Conservation (phyloP, 2,113 vertebrate species). For the Dasyornis broadbenti region DNA sequence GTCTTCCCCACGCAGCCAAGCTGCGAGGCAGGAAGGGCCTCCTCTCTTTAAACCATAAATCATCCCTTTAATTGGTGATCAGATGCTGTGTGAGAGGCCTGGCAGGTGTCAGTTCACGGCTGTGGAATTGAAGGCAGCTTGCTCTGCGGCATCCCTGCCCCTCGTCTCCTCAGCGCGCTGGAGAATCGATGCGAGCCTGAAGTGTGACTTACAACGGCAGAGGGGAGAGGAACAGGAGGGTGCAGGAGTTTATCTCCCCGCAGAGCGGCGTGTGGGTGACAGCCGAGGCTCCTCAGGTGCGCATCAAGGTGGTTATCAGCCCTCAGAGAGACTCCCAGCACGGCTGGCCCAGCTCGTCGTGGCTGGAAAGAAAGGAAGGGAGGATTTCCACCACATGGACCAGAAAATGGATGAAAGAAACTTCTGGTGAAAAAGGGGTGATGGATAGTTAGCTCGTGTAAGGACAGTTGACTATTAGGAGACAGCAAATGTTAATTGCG, state of each 20-base stretch:
- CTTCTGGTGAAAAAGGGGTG: too few relatives aligned
- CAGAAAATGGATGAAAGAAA: background rate
- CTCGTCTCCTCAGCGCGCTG: background rate
- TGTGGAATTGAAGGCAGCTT: background rate
- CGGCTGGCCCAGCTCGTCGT: background rate
- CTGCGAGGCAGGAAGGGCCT: background rate
- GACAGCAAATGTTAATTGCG: too few relatives aligned
- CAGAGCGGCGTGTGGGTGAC: background rate
- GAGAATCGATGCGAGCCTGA: background rate
- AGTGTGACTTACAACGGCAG: background rate
- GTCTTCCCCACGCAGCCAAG: background rate
- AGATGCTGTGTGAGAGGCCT: conserved; percentile 27
- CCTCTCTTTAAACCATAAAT: conserved; percentile 19
- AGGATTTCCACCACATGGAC: background rate
- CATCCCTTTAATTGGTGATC: conserved; percentile 51
- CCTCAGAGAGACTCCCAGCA: background rate
- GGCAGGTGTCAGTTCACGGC: conserved; percentile 24
- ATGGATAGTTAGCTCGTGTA: too few relatives aligned
- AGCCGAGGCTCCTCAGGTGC: background rate
- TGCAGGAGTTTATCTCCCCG: background rate
- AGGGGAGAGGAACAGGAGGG: background rate
- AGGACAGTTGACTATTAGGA: too few relatives aligned
- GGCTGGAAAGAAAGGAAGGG: background rate
- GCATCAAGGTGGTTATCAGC: background rate
- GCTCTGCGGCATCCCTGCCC: background rate